These are phyloP conservation scores for Andinoacara biseriatus DNA, from an alignment of 2,113 vertebrate genomes.

Conservation along the genomic window DNA sequence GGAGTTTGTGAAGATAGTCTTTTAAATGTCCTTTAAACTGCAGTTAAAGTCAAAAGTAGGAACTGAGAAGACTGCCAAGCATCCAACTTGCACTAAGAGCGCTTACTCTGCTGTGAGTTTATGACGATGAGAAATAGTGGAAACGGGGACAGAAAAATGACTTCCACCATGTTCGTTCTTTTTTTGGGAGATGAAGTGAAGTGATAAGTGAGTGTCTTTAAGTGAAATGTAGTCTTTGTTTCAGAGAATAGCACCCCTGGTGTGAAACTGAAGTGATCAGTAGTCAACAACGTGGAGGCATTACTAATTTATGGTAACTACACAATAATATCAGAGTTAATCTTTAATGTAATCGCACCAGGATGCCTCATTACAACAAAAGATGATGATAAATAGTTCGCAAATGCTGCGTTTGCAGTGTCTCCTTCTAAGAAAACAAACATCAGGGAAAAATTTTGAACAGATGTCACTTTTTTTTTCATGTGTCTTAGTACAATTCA, in stretches of 20 bases:
- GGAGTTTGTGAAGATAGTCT: neutral
- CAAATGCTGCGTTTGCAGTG: neutral
- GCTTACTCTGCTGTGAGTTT: neutral
- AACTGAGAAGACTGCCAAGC: neutral
- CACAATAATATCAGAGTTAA: slow-evolving; percentile 4
- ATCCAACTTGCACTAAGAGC: neutral
- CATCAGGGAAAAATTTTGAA: neutral
- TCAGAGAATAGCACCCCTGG: slow-evolving; percentile 5
- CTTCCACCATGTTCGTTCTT: slow-evolving; percentile 3
- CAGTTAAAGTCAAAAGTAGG: neutral
- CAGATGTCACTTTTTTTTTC: neutral
- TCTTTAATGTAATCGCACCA: slow-evolving; percentile 17
- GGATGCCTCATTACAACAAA: slow-evolving; percentile 4
- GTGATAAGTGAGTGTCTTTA: neutral
- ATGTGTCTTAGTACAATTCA: neutral
- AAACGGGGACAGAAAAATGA: neutral
- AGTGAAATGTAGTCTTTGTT: neutral
- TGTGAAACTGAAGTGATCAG: neutral
- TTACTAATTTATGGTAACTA: slow-evolving; percentile 13
- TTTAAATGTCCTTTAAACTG: neutral
- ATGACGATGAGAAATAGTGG: neutral
- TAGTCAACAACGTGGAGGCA: neutral
- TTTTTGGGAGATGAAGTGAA: neutral
- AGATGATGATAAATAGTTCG: neutral
- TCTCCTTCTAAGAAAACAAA: neutral